Evolutionary conservation across 2,888 invertebrate genomes (phyloP), one percentile per base, ranked within the genome.

Genomic region (Polia nebulosa): DNA sequence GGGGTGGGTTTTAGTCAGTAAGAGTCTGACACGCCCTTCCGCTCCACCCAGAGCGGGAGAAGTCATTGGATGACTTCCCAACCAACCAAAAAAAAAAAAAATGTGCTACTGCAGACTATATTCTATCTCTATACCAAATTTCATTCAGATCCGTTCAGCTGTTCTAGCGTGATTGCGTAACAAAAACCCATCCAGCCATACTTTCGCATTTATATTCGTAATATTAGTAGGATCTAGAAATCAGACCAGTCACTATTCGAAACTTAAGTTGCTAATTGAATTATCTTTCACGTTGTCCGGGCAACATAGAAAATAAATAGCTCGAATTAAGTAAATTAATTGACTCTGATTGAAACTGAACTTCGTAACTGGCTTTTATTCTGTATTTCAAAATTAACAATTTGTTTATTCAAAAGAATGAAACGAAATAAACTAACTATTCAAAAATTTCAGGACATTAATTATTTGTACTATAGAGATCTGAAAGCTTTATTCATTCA

Each of bases 241-340:
- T 32, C n/a, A 29, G 3, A 49, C 1, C 13, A 44, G 7, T n/a
- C 29, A 45, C 27, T 34, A 36, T 64, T 74, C 29, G 20, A 51
- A 44, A 22, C 13, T 8, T 6, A 22, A 66, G 15, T 44, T 29
- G 66, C 25, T 52, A 25, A 69, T 20, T 41, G 17, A 41, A 73
- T 51, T 8, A 25, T 41, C 9, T 36, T 65, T 49, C 0, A 51
- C 9, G 41, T 51, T 36, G 13, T 49, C 9, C 15, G 8, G 15
- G 17, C 17, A 36, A 41, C 29, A 20, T 65, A 34, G 55, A 44
- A 44, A 71, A 65, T 22, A 36, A 36, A 17, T 36, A 65, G 29
- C 25, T 44, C 3, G n/a, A 41, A 22, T 39, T 27, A 64, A 55
- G 34, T 22, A 20, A 71, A 75, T 20, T 75, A 65, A 66, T 44